Conservation (phyloP, 2,888 invertebrate genomes). For the Eupithecia pulchellata region DNA sequence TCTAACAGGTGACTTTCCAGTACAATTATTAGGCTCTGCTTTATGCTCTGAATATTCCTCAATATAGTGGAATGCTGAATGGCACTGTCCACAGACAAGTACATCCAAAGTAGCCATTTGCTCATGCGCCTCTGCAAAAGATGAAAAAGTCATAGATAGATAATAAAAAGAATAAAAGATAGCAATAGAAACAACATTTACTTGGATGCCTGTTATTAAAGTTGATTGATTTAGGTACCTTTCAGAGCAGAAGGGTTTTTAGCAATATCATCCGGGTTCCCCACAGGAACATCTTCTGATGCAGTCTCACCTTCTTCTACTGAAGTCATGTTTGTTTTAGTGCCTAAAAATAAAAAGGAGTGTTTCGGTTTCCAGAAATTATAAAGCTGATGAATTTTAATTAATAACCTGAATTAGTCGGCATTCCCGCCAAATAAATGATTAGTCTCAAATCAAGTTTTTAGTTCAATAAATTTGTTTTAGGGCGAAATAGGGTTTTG, state of each 20-base stretch:
- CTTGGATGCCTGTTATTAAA: not conserved
- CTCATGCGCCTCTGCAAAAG: slow-evolving; percentile 88
- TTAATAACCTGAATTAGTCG: slow-evolving; percentile 23
- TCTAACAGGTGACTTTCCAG: slow-evolving; percentile 87
- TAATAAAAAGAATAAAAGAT: too few relatives aligned
- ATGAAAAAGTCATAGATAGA: not conserved
- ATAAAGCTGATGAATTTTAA: not conserved
- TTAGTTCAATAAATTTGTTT: not conserved
- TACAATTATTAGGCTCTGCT: slow-evolving; percentile 82
- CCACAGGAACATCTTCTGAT: slow-evolving; percentile 69
- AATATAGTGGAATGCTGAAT: slow-evolving; percentile 91
- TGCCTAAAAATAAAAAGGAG: not conserved
- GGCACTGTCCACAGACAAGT: slow-evolving; percentile 93
- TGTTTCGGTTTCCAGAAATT: not conserved
- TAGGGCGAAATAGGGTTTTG: not conserved
- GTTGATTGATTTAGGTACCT: slow-evolving; percentile 77
- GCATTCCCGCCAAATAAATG: slow-evolving; percentile 65
- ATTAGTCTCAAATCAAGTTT: not conserved
- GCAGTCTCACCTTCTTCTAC: slow-evolving; percentile 72
- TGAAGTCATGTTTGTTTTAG: slow-evolving; percentile 64
- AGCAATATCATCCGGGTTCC: slow-evolving; percentile 86
- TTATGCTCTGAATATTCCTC: slow-evolving; percentile 92
- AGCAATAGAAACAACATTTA: slow-evolving; percentile 3
- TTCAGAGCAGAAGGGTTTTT: slow-evolving; percentile 87
- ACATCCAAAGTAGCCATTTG: slow-evolving; percentile 91